These are phyloP conservation scores for Pristionchus mayeri DNA, from an alignment of 2,888 invertebrate species.

Conservation along the genomic window DNA sequence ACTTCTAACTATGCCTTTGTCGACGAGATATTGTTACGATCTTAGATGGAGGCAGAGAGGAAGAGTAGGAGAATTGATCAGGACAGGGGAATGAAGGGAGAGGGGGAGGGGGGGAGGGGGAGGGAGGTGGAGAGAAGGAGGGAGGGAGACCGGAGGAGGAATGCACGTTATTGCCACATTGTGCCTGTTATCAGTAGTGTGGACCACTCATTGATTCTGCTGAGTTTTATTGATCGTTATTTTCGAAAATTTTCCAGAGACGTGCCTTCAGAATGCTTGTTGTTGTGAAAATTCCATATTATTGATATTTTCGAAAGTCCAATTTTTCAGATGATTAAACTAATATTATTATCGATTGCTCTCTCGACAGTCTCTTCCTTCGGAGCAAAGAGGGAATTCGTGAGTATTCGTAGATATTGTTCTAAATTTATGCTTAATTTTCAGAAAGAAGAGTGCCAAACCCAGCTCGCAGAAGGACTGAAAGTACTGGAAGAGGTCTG, in stretches of 20 bases:
- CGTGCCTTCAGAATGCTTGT: too few relatives aligned
- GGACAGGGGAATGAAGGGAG: neutral
- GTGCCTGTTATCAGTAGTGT: conserved; percentile 24
- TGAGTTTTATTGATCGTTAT: neutral
- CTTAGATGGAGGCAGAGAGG: too few relatives aligned
- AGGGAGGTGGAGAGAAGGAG: neutral
- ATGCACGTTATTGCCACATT: conserved; percentile 40
- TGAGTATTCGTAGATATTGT: too few relatives aligned
- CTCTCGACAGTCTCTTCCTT: neutral
- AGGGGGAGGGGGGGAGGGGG: neutral
- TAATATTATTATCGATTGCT: neutral
- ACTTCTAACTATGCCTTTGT: neutral
- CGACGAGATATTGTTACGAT: too few relatives aligned
- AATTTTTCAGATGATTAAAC: conserved; percentile 35
- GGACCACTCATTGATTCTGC: neutral
- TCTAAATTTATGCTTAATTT: neutral
- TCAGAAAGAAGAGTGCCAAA: neutral
- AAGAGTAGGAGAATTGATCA: too few relatives aligned
- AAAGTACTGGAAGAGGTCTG: conserved; percentile 39
- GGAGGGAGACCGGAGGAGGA: neutral
- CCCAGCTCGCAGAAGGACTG: neutral
- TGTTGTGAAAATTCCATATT: too few relatives aligned
- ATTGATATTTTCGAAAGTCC: too few relatives aligned
- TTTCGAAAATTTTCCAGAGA: too few relatives aligned
- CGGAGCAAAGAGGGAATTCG: conserved; percentile 28